These are phyloP conservation scores for Brachyopa scutellaris DNA, from an alignment of 2,888 invertebrate species.

Conservation along the genomic window DNA sequence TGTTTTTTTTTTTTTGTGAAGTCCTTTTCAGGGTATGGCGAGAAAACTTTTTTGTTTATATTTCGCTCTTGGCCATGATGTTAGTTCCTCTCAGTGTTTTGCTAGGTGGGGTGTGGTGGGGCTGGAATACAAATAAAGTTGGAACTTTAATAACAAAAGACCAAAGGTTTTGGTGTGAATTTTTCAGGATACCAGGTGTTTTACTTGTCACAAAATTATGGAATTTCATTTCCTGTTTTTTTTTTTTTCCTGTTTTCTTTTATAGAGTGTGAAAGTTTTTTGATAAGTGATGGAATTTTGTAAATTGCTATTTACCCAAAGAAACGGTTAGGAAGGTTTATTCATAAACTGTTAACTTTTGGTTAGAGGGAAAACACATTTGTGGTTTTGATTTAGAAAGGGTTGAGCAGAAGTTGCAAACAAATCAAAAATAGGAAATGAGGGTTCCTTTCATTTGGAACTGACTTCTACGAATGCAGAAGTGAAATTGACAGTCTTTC, in stretches of 20 bases:
- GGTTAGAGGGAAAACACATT: not conserved
- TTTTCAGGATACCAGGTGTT: slow-evolving; percentile 65
- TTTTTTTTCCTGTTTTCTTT: not conserved
- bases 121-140: slow-evolving; percentile 31
- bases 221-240: slow-evolving; percentile 38
- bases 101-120: not conserved
- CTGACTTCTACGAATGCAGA: no score
- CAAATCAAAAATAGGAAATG: not conserved
- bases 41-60: slow-evolving; percentile 25
- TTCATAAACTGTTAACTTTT: slow-evolving; percentile 11
- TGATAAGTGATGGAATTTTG: slow-evolving; percentile 26
- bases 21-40: not conserved
- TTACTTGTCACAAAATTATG: slow-evolving; percentile 52
- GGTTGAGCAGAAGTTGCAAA: not conserved
- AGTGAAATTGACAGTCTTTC: no score
- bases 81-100: not conserved
- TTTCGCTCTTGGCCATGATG: not conserved
- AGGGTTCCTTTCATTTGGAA: no score
- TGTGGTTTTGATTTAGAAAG: not conserved
- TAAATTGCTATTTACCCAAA: slow-evolving; percentile 3
- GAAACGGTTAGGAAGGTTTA: not conserved
- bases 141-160: slow-evolving; percentile 57
- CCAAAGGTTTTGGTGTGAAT: slow-evolving; percentile 50
- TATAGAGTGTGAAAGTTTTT: slow-evolving; percentile 5
- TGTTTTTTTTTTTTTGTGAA: slow-evolving; percentile 6